Evolutionary conservation across 2,113 vertebrate species (phyloP).

Genomic region (Burhinus oedicnemus): DNA sequence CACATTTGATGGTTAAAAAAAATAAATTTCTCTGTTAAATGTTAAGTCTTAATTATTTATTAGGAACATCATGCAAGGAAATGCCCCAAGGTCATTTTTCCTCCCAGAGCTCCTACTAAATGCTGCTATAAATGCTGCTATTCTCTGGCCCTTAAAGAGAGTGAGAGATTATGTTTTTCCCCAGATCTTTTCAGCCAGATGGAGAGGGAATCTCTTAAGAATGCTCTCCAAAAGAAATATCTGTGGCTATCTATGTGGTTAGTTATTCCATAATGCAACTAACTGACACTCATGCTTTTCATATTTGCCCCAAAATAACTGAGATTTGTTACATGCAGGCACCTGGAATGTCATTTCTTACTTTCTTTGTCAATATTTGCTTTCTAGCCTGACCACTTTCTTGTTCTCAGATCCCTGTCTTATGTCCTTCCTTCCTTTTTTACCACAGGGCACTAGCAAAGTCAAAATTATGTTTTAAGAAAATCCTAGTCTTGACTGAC

Average conservation of each 20-base stretch:
- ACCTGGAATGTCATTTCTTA: neutral
- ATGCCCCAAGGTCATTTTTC: neutral
- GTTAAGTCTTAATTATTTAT: neutral
- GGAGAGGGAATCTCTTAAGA: neutral
- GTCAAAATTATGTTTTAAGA: neutral
- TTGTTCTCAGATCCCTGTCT: neutral
- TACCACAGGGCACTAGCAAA: neutral
- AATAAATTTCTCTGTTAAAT: neutral
- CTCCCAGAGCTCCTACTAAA: neutral
- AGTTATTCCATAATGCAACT: neutral
- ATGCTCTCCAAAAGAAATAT: neutral
- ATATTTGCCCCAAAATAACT: neutral
- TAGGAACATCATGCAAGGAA: neutral
- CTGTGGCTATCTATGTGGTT: neutral
- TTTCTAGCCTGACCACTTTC: neutral
- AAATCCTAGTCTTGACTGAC: neutral
- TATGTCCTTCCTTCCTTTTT: neutral
- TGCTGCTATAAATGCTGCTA: neutral
- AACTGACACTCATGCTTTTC: neutral
- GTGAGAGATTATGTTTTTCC: neutral
- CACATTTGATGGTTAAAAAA: neutral
- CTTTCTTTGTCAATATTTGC: neutral
- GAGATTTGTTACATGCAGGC: neutral
- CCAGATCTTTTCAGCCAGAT: neutral
- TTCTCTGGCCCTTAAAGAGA: neutral